Evolutionary conservation across 2,113 vertebrate species (phyloP), one percentile per base, ranked within the genome.

Genomic region (Xerus inauris): DNA sequence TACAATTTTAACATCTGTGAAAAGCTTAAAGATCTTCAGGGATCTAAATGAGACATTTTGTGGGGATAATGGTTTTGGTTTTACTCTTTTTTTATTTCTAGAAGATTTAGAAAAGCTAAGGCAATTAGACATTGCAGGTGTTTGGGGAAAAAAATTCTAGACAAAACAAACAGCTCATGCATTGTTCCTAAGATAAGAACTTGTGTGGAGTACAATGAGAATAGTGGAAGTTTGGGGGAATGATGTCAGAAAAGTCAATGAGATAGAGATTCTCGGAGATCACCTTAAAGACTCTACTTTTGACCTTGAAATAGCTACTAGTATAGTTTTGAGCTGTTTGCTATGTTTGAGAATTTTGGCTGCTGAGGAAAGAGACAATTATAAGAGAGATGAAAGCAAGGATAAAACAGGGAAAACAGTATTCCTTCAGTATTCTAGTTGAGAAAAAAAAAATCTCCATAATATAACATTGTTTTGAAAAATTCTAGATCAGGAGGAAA

Each of bases 401-500:
- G 7, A 67, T 79, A 83, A 20, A 47, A 30, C 3, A 84, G 11
- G 40, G 13, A 67, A 84, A 83, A 35, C 28, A 80, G 17, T 71
- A 35, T 22, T 87, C 13, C 71, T 72, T 3, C 0, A 54, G 35
- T 73, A 30, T 62, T 24, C 26, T 7, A 87, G 19, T 38, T 49
- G 20, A 85, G 17, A 40, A 87, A 87, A 75, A 28, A 73, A 51
- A 8, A 10, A 26, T 51, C 4, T 45, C 17, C 3, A 0, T 77
- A 22, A 47, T 24, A 19, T 2, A 89, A 42, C 69, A 85, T 30
- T 59, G 2, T 77, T 73, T 42, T 76, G 10, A 79, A 93, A 89
- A 87, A 86, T 69, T 98, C 92, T 2, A 89, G 83, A 75, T 62
- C 4, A 65, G 77, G 22, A 86, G 80, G 96, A 82, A 54, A 95